phyloP scores from a whole-genome alignment of 2,888 invertebrate species.

The Chelonus formosanus region DNA sequence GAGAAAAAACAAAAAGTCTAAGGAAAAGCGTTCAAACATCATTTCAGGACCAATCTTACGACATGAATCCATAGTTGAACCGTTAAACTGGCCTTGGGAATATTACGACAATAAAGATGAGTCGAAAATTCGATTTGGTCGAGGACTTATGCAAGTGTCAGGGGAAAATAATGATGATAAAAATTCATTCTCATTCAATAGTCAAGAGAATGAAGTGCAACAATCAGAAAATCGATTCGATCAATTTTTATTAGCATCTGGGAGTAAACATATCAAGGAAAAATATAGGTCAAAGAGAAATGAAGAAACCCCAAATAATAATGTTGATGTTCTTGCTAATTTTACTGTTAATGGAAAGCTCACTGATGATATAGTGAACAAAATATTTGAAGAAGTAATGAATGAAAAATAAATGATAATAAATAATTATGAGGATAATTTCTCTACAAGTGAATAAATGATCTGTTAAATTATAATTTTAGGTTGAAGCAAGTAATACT shows the following conservation, averaged over 20 bases:
- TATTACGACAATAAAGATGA: constrained; percentile 45
- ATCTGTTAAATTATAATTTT: constrained; percentile 5
- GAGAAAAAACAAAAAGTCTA: neutral
- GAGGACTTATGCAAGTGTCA: constrained; percentile 37
- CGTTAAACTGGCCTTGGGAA: constrained; percentile 42
- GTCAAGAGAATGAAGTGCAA: constrained; percentile 4
- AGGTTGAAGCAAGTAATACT: constrained; percentile 2
- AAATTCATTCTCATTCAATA: too few species aligned
- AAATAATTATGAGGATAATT: too few species aligned
- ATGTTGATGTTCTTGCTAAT: constrained; percentile 38
- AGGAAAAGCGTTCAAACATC: constrained; percentile 11
- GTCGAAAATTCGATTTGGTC: constrained; percentile 42
- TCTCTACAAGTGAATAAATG: too few species aligned
- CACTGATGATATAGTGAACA: constrained; percentile 55
- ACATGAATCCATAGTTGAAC: constrained; percentile 51
- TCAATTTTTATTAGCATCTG: neutral
- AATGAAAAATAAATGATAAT: constrained; percentile 35
- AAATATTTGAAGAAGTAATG: constrained; percentile 51
- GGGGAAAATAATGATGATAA: constrained; percentile 2
- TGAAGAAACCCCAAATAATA: constrained; percentile 38
- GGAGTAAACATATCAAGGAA: neutral
- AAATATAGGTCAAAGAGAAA: constrained; percentile 32
- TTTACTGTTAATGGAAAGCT: constrained; percentile 50
- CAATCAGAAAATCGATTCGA: constrained; percentile 12
- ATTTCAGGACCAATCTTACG: constrained; percentile 20